These are phyloP conservation scores for Phrynosoma platyrhinos DNA, from an alignment of 2,113 vertebrate species.

Conservation along the genomic window DNA sequence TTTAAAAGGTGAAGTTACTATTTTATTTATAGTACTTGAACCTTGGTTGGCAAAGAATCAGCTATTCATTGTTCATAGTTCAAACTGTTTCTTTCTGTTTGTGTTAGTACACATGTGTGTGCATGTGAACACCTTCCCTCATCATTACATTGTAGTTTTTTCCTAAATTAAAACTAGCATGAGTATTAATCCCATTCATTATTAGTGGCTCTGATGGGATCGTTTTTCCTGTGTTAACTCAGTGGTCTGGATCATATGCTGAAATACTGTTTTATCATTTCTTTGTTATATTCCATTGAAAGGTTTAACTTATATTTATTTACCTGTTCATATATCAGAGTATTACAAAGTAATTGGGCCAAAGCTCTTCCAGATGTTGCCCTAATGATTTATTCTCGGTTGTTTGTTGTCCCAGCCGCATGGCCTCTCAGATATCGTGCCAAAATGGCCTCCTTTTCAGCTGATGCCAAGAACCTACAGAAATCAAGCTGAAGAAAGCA, in stretches of 20 bases:
- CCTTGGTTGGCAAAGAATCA: not conserved
- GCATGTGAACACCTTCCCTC: not conserved
- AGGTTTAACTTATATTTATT: constrained; percentile 14
- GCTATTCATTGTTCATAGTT: not conserved
- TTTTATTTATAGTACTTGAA: constrained; percentile 19
- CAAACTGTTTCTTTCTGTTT: constrained; percentile 28
- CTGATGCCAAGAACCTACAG: not conserved
- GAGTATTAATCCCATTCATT: constrained; percentile 31
- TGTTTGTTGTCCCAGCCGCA: not conserved
- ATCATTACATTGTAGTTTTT: constrained; percentile 15
- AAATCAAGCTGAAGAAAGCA: not conserved
- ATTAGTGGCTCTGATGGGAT: constrained; percentile 23
- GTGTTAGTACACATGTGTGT: not conserved
- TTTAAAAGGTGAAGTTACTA: not conserved
- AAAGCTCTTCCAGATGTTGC: constrained; percentile 44
- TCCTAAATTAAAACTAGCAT: not conserved
- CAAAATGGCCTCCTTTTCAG: not conserved
- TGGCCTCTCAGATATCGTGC: constrained; percentile 8
- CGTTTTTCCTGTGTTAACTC: not conserved
- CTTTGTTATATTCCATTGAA: constrained; percentile 6
- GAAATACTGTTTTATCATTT: constrained; percentile 16
- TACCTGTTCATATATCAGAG: not conserved
- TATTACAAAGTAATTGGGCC: constrained; percentile 12
- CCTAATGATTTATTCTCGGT: constrained; percentile 20
- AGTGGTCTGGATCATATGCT: not conserved